These are phyloP conservation scores for Drosophila seguyi DNA, from an alignment of 1,140 invertebrate genomes.

Conservation along the genomic window DNA sequence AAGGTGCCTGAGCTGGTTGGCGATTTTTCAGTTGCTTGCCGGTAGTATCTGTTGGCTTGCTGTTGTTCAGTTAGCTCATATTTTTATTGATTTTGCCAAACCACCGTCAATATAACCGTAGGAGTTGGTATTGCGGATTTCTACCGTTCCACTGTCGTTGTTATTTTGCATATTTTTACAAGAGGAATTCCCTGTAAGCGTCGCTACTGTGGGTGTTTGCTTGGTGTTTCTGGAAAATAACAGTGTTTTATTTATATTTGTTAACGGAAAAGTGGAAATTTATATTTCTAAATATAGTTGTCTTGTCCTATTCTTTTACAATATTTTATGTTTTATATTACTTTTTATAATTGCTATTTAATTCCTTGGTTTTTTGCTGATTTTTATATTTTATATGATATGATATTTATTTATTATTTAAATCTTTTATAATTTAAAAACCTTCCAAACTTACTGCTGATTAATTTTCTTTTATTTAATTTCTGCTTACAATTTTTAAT, in stretches of 20 bases:
- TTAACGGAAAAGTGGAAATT: background rate
- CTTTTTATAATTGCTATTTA: background rate
- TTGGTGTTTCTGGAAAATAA: background rate
- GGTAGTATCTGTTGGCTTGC: constrained; percentile 9
- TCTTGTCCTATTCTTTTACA: background rate
- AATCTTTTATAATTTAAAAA: too few relatives aligned
- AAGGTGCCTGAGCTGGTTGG: constrained; percentile 27
- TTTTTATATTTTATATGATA: background rate
- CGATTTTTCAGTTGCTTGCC: constrained; percentile 6
- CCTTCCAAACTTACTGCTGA: background rate
- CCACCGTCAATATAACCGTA: constrained; percentile 52
- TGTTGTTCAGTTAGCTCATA: constrained; percentile 18
- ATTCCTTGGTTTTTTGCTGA: background rate
- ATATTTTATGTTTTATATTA: background rate
- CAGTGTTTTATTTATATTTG: background rate
- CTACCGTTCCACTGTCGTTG: background rate
- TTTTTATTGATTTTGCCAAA: constrained; percentile 33
- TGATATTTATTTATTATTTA: too few relatives aligned
- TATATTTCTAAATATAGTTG: background rate
- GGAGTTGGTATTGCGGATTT: constrained; percentile 16
- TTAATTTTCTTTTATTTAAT: too few relatives aligned
- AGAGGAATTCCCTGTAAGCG: constrained; percentile 1
- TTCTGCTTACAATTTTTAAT: background rate
- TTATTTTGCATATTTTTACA: constrained; percentile 14
- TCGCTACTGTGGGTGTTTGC: background rate